Conservation (phyloP, 2,888 invertebrate species). For the Electrophaes corylata region DNA sequence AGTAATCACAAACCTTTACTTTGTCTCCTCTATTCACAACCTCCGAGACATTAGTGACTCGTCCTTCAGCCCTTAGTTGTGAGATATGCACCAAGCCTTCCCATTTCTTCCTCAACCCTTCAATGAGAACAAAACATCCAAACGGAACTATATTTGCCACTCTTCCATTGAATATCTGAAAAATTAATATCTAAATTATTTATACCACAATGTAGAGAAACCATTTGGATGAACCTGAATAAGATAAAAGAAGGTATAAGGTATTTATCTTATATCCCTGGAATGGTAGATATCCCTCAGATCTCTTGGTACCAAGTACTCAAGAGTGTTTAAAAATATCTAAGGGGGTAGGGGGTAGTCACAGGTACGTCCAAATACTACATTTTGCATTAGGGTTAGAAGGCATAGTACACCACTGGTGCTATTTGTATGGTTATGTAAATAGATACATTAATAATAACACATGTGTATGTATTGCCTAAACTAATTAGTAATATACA, state of each 20-base stretch:
- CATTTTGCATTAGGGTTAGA: no score
- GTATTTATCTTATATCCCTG: no score
- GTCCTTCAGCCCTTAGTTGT: slow-evolving; percentile 94
- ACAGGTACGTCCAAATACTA: no score
- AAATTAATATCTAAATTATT: slow-evolving; percentile 33
- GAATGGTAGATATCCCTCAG: no score
- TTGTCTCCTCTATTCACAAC: slow-evolving; percentile 95
- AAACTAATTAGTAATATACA: background rate
- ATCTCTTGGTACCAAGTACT: no score
- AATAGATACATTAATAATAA: no score
- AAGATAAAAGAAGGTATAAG: background rate
- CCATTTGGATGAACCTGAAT: no score
- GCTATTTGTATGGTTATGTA: no score
- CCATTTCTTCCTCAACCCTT: slow-evolving; percentile 94
- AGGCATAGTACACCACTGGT: no score
- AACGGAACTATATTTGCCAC: slow-evolving; percentile 98
- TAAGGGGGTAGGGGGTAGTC: no score
- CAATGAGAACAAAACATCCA: slow-evolving; percentile 98
- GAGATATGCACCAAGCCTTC: slow-evolving; percentile 99
- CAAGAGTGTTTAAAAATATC: no score
- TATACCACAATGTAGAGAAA: no score
- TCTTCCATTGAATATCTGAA: slow-evolving; percentile 94
- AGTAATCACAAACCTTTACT: slow-evolving; percentile 91
- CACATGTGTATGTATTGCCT: background rate
- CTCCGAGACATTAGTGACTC: slow-evolving; percentile 97